Evolutionary conservation across 1,140 invertebrate species (phyloP), one percentile per base, ranked within the genome.

Genomic region (Psix sp.): DNA sequence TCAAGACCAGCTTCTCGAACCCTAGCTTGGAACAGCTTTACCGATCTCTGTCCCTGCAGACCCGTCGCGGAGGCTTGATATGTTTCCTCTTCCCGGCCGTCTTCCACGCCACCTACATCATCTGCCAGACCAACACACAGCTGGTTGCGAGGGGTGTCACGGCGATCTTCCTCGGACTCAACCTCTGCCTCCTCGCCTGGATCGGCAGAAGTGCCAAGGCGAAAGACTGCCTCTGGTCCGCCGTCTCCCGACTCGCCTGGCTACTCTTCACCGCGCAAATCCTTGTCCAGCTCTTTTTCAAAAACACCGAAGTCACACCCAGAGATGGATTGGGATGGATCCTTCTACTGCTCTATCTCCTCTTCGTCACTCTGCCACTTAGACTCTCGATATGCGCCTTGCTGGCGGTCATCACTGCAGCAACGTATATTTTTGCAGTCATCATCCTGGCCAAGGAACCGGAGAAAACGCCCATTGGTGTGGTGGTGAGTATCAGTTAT

Each of bases 321-420:
- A 82, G 88, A 42, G 90, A 92, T 66, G 88, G 88, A 36, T 88
- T 96, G 0, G 93, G 92, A 15, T 96, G 94, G 94, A 89, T 93
- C 11, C 85, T 95, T 33, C 85, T 96, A n/a, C 82, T 95, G 40
- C 91, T 94, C 63, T 97, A 95, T 79, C 89, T 95, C n/a, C 91
- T 94, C n/a, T 92, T 94, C 81, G 93, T 94, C 24, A 93, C 94
- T 0, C 81, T 96, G 59, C 95, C 95, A 0, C 87, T 96, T 35
- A 89, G 91, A 15, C 80, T 94, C 1, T 85, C 89, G 5, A 90
- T 92, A 52, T 93, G 91, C 78, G 76, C 91, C 10, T 51, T 89
- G 18, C 82, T 93, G 16, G 89, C 91, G 2, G 54, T 91, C 6
- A 88, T 88, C 10, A 91, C 90, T 0, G 90, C 89, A 52, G 83